Evolutionary conservation across 2,797 vertebrate genomes (phyloP), one percentile per base, ranked within the genome.

Genomic region (Arrhamphus sclerolepis): DNA sequence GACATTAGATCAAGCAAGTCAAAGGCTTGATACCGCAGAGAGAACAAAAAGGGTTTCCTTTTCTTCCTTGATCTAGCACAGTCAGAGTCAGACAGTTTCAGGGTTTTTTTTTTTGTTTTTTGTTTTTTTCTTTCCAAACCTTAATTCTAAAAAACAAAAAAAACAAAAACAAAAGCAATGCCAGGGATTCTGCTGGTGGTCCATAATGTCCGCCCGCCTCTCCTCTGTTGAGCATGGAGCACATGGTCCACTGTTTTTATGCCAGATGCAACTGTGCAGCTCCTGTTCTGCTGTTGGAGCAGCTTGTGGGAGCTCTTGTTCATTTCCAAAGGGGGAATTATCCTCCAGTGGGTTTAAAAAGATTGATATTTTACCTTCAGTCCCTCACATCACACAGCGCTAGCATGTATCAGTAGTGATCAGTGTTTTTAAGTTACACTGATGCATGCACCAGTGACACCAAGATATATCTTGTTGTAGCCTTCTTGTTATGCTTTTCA

Each of bases 171-270:
- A 17, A 18, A 40, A 38, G 2, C 51, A 63, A 66, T 78, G 78
- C 80, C 81, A 76, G 52, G 77, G 77, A 78, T 58, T 78, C 85
- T 40, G 79, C 86, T 89, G 84, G 46, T 82, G 49, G 17, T 82
- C 83, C 84, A 82, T 82, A 88, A 84, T 84, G 80, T 80, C 70
- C 56, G 34, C 62, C 88, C 84, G 82, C 66, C 78, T 79, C 82
- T 80, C 67, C 72, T 79, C 72, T 51, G 75, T 53, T 51, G 54
- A 75, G 63, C 19, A 5, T n/a, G 47, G 46, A 78, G 73, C 84
- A 83, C 81, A 86, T 81, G 85, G 67, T 57, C 83, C 42, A 55
- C 56, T 78, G 62, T 84, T 75, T 79, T 66, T 46, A 69, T 85
- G 86, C 85, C 86, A 88, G 82, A 64, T 84, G 77, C 83, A 73